Percentiles rank a stretch among this genome's conserved stretches.
These are phyloP conservation scores for Caracal caracal DNA, from an alignment of 2,113 vertebrate genomes.

Conservation along the genomic window DNA sequence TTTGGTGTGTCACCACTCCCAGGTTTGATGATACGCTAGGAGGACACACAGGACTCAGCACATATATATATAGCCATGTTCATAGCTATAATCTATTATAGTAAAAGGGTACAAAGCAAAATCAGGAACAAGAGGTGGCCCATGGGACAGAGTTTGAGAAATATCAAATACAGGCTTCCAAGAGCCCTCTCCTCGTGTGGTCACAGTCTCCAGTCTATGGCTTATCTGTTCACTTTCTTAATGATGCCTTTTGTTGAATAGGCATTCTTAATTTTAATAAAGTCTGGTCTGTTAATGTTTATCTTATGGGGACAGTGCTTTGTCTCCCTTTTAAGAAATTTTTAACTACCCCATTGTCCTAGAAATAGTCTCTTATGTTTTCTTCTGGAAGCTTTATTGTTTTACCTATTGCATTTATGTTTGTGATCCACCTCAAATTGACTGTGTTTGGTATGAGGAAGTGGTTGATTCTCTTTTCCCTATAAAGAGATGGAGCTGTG, in stretches of 20 bases:
- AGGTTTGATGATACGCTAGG: background rate
- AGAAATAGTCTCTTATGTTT: background rate
- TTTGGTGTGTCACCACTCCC: background rate
- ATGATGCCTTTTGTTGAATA: background rate
- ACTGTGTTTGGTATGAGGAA: background rate
- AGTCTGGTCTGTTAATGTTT: background rate
- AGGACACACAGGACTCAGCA: background rate
- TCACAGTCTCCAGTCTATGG: background rate
- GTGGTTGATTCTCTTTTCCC: background rate
- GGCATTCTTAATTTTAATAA: slow-evolving; percentile 2
- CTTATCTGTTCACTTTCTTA: background rate
- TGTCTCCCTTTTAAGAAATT: background rate
- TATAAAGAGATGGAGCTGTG: background rate
- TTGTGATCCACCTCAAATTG: background rate
- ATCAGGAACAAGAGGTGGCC: background rate
- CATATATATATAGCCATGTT: background rate
- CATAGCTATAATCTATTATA: background rate
- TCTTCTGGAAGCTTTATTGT: slow-evolving; percentile 2
- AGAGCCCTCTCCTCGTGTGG: background rate
- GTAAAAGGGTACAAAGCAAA: background rate
- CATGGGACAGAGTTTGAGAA: background rate
- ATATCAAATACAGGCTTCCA: background rate
- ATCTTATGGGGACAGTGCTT: background rate
- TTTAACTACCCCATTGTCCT: background rate
- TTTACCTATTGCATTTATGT: background rate